A percentile compares a stretch with the other conserved stretches of the same genome.
These are phyloP conservation scores for Oriolus oriolus DNA, from an alignment of 2,113 vertebrate species.

Conservation along the genomic window DNA sequence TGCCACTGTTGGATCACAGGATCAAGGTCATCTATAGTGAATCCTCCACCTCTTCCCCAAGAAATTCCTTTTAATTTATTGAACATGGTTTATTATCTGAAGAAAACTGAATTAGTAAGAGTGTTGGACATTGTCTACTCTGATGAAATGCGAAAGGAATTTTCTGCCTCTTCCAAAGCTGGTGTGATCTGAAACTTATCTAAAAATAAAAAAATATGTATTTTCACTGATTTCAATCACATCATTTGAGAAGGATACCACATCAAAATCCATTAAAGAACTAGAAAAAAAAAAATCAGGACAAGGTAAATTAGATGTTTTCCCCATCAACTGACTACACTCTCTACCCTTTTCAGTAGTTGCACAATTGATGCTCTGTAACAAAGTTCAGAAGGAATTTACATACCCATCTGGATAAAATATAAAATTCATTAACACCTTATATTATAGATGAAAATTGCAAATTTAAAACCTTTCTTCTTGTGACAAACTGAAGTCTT, in stretches of 20 bases:
- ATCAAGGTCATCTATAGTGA: neutral
- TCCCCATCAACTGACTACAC: neutral
- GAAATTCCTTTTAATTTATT: neutral
- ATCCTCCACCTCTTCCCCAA: neutral
- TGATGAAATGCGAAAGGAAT: neutral
- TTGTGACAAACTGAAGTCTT: conserved; percentile 5
- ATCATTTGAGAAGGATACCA: neutral
- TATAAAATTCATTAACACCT: conserved; percentile 68
- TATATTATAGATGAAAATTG: conserved; percentile 44
- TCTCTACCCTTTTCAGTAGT: neutral
- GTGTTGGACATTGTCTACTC: neutral
- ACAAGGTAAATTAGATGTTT: neutral
- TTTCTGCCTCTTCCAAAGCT: neutral
- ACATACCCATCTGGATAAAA: conserved; percentile 58
- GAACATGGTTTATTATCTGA: neutral
- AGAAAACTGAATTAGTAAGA: neutral
- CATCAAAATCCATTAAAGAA: neutral
- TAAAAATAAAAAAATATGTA: fast-evolving
- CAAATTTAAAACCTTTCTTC: conserved; percentile 62
- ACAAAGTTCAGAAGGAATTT: conserved; percentile 52
- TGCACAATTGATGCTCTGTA: neutral
- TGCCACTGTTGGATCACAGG: neutral
- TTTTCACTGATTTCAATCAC: neutral
- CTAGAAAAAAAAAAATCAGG: neutral
- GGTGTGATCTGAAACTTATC: neutral